Evolutionary conservation across 2,797 vertebrate genomes (phyloP), one percentile per base, ranked within the genome.

Genomic region (Babyrousa celebensis): DNA sequence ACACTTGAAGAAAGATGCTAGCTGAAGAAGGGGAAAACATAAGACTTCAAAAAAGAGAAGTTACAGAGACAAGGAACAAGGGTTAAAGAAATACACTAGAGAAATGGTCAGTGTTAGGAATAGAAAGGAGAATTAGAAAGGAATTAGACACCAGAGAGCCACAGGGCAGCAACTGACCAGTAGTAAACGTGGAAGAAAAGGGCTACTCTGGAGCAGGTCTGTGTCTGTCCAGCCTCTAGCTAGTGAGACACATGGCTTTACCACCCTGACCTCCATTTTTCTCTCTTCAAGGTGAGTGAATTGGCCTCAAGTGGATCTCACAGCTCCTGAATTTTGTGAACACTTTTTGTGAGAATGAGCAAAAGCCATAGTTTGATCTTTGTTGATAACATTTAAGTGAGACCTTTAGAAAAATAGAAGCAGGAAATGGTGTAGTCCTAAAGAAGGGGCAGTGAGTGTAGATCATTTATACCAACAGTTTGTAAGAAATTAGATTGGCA

Each of bases 371-470:
- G 43, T 25, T 78, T 89, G 29, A 77, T 63, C 43, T 90, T 85
- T 89, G 56, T 54, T 94, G 25, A 23, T 36, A 72, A 43, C 75
- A 84, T 72, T 68, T 90, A 92, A 92, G 60, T 29, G n/a, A 27
- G 36, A 60, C 63, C 23, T 80, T 80, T 65, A 58, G 32, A 82
- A 65, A 36, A 88, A 52, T 40, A 65, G 23, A 79, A 88, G 25
- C 1, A 2, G 36, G 72, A 82, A 27, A 52, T 20, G 32, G 16
- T 12, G 32, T 77, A 32, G 54, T 65, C 20, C 89, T 67, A 40
- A 93, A 80, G 62, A 95, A 23, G 54, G 14, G 36, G 5, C 18
- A 68, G 23, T 16, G 40, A 48, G 7, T 43, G 1, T 77, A 54
- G 29, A 27, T 88, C 10, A 36, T 36, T 74, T 78, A 90, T 79